Percentiles rank a stretch among this genome's conserved stretches.
phyloP scores from a whole-genome alignment of 2,888 invertebrate genomes.

The Acleris laterana region DNA sequence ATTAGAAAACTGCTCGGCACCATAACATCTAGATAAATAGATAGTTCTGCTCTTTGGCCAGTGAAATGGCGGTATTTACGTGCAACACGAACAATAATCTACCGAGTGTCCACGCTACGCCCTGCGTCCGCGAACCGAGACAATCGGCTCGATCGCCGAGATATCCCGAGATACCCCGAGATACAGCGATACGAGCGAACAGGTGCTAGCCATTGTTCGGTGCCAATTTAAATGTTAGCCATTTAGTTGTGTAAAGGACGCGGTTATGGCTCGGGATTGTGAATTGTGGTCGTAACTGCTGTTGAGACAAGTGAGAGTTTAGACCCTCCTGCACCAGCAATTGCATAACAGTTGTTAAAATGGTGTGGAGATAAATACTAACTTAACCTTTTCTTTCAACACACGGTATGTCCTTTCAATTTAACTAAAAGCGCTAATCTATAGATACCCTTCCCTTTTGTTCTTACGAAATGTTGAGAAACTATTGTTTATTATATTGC shows the following conservation, averaged over 20 bases:
- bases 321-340: constrained; percentile 1
- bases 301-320: constrained; percentile 30
- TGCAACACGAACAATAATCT: constrained; percentile 32
- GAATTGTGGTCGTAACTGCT: constrained; percentile 11
- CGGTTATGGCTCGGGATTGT: constrained; percentile 12
- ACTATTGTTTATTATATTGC: too few relatives aligned
- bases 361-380: not conserved
- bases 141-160: constrained; percentile 51
- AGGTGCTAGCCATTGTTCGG: constrained; percentile 46
- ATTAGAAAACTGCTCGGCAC: not conserved
- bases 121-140: constrained; percentile 39
- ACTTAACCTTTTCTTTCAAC: too few relatives aligned
- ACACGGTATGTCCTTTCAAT: too few relatives aligned
- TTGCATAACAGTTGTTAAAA: constrained; percentile 19
- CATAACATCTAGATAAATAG: constrained; percentile 14
- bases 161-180: constrained; percentile 44
- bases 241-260: constrained; percentile 32
- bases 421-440: too few relatives aligned
- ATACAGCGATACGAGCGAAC: constrained; percentile 46
- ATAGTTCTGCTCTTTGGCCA: constrained; percentile 15
- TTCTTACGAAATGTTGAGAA: too few relatives aligned
- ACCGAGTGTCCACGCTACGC: constrained; percentile 32
- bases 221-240: constrained; percentile 38
- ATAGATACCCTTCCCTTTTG: too few relatives aligned
- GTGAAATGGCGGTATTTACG: constrained; percentile 32